Base-by-base conservation (phyloP, 2,888 invertebrate species). In the Callyntrura guangdongensis region DNA sequence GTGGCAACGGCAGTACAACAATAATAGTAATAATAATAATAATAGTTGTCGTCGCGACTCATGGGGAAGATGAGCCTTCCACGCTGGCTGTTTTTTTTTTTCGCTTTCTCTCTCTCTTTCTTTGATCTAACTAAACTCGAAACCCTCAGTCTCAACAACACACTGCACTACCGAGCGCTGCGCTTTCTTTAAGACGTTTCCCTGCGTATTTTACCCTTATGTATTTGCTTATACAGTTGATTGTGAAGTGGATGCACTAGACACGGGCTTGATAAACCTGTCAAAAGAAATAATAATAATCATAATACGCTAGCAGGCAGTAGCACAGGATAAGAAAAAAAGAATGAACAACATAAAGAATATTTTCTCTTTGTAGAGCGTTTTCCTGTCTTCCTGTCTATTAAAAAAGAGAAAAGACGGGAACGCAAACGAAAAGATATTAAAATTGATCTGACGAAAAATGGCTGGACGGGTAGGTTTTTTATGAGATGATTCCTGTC, bases 211-310 rank as follows among this genome's bases (percentile, higher is more conserved):
- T 53, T 5, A 5, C n/a, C n/a, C 53, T 3, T 12, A n/a, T 53
- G 11, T 53, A 9, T 36, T 2, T 6, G 67, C n/a, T 45, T n/a
- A 6, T 36, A n/a, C n/a, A 5, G 14, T 74, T 11, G 72, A 74
- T 47, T 49, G 49, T 22, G 74, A 20, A 49, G 59, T 56, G 36
- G 45, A 72, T 36, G 1, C 8, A 47, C 27, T 9, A 61, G 89
- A 83, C 45, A 77, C 69, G 53, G 8, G 53, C 61, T 83, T 84
- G 89, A 89, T 89, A 89, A 89, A 89, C 89, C 83, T 89, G 83
- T 89, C 83, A 89, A 61, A 64, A 45, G 36, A 56, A 64, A 53
- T 64, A 49, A 86, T 77, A 79, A 86, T 86, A 17, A 85, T 27
- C 14, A 56, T 22, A 36, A 56, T 47, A 64, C 47, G 82, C 61